Base-by-base conservation (phyloP, 2,888 invertebrate genomes). In the Lasioglossum oenotherae region DNA sequence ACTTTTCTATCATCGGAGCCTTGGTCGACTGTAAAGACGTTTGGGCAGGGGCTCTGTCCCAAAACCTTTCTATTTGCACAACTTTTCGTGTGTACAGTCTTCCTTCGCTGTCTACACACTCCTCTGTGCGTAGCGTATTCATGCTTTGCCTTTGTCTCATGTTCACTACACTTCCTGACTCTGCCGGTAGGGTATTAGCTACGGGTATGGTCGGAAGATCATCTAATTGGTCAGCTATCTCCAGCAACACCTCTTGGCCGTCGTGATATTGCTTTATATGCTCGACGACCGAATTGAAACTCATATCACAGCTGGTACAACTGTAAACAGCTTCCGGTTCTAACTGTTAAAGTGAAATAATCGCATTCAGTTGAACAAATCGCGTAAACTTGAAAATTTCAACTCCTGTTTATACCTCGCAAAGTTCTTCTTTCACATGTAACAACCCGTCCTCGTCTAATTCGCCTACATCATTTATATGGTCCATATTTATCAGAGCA, bases 221-320 rank as follows among this genome's bases (percentile, higher is more conserved):
- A 16, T 93, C 90, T 31, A 93, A 83, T 72, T 92, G 94, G 60
- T 94, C 95, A 5, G 93, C 94, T 94, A 95, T 97, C 96, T 97
- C 97, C 81, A 97, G 95, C 74, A 97, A 96, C 79, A 97, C 97
- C 94, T 97, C 97, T 92, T 97, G 97, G 76, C 97, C 96, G 92
- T 96, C 96, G 91, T 97, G 97, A 91, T 96, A 97, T 87, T 96
- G 96, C 85, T 96, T 96, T 90, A 97, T 96, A 92, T 97, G 97
- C 1, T 97, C 97, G 84, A 97, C 94, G 6, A 97, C 96, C 0
- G 97, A 97, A 49, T 96, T 95, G 92, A 97, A 97, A 80, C 96
- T 96, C 78, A 97, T 96, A 2, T 96, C 96, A 91, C 97, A 97
- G 81, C 96, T 96, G 85, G 96, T 97, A 91, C 97, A 97, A 87